Evolutionary conservation across 2,888 invertebrate genomes (phyloP).

Genomic region (Drosophila siamana): DNA sequence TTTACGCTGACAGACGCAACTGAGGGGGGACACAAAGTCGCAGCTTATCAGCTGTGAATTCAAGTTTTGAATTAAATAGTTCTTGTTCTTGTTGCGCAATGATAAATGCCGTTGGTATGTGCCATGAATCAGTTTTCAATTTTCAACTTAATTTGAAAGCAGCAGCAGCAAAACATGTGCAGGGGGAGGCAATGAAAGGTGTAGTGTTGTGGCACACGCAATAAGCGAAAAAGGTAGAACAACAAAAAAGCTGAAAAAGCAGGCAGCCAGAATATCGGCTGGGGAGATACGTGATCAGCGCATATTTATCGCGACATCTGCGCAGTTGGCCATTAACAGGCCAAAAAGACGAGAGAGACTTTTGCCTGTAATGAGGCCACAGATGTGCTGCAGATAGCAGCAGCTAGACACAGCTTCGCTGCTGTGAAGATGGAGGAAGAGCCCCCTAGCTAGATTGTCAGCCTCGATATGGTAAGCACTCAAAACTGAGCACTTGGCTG

Average conservation of each 20-base stretch:
- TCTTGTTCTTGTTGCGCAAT: constrained; percentile 28
- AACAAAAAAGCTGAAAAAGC: constrained; percentile 6
- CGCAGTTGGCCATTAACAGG: constrained; percentile 58
- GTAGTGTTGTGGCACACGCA: constrained; percentile 19
- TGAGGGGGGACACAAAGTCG: neutral
- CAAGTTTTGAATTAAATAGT: constrained; percentile 46
- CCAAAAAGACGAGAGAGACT: constrained; percentile 10
- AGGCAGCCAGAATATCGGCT: constrained; percentile 41
- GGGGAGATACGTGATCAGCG: constrained; percentile 76
- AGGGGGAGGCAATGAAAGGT: neutral
- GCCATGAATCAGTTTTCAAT: constrained; percentile 43
- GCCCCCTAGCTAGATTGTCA: constrained; percentile 42
- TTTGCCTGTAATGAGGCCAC: constrained; percentile 73
- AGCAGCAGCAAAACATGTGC: neutral
- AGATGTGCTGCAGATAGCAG: constrained; percentile 65
- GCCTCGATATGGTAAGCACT: constrained; percentile 76
- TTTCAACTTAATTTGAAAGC: constrained; percentile 27
- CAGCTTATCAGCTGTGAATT: constrained; percentile 52
- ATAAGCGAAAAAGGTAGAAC: constrained; percentile 11
- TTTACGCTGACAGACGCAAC: no score
- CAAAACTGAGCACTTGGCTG: constrained; percentile 66
- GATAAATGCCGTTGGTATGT: constrained; percentile 65
- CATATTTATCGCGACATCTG: constrained; percentile 78
- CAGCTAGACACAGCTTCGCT: neutral
- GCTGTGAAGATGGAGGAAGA: neutral